Evolutionary conservation across 2,797 vertebrate genomes (phyloP).

Genomic region (Pachyuromys duprasi): DNA sequence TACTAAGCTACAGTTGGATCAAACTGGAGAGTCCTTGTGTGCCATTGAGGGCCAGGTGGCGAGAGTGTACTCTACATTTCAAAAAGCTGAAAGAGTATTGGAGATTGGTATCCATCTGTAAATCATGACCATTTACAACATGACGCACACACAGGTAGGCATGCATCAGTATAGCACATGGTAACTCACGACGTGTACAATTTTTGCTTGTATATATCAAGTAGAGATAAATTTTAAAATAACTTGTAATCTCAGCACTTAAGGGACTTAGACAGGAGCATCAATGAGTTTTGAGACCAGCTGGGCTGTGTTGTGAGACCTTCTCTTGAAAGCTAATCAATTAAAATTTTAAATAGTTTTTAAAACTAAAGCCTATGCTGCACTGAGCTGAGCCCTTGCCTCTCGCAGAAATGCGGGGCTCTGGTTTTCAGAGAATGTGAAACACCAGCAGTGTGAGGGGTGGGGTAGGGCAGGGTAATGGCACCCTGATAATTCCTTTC

Average conservation of each 20-base stretch:
- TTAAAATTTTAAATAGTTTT: background rate
- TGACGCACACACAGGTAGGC: background rate
- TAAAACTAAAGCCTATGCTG: background rate
- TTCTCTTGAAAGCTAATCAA: background rate
- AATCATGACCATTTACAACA: background rate
- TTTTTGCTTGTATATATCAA: background rate
- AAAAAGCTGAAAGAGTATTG: background rate
- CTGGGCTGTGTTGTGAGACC: background rate
- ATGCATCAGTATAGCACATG: background rate
- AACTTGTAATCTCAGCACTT: background rate
- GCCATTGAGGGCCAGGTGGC: background rate
- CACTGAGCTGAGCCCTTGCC: background rate
- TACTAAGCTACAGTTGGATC: background rate
- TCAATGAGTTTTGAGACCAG: background rate
- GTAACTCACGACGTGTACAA: background rate
- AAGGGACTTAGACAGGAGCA: background rate
- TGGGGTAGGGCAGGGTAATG: accelerated
- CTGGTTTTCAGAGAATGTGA: background rate
- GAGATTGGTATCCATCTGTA: background rate
- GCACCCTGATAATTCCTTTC: background rate
- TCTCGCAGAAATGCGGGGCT: background rate
- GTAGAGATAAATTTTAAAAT: background rate
- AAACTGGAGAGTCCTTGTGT: background rate
- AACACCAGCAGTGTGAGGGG: background rate
- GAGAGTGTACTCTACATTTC: background rate